A percentile compares a stretch with the other conserved stretches of the same genome.
phyloP scores from a whole-genome alignment of 1,140 invertebrate species.

The Drosophila bifasciata region DNA sequence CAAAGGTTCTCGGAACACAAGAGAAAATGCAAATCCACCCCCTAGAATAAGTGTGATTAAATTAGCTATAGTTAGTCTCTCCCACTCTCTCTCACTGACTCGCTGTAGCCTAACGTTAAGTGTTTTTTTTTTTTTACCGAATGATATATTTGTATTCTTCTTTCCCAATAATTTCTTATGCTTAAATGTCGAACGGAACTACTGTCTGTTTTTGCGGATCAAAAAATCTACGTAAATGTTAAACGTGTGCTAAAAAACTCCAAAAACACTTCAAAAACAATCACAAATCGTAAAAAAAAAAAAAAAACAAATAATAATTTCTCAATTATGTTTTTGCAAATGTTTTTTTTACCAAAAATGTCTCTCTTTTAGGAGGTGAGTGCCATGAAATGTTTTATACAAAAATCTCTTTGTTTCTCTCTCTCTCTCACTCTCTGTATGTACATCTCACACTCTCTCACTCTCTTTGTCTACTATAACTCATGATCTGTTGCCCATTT shows the following conservation, averaged over 20 bases:
- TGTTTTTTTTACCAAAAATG: slow-evolving; percentile 60
- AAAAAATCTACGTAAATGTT: slow-evolving; percentile 69
- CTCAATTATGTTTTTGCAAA: slow-evolving; percentile 58
- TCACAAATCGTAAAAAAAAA: slow-evolving; percentile 17
- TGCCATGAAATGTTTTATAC: slow-evolving; percentile 64
- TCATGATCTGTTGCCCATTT: slow-evolving; percentile 38
- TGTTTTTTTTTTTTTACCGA: slow-evolving; percentile 48
- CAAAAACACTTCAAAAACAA: slow-evolving; percentile 1
- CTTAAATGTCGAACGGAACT: slow-evolving; percentile 60
- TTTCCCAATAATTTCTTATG: slow-evolving; percentile 66
- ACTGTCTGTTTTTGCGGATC: slow-evolving; percentile 70
- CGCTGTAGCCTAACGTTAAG: slow-evolving; percentile 17
- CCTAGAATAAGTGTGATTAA: slow-evolving; percentile 55
- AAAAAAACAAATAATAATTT: slow-evolving; percentile 46
- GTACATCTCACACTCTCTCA: slow-evolving; percentile 19
- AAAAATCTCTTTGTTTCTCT: slow-evolving; percentile 39
- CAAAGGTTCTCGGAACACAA: slow-evolving; percentile 46
- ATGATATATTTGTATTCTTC: slow-evolving; percentile 76
- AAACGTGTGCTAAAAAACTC: slow-evolving; percentile 64
- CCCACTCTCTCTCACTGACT: neutral
- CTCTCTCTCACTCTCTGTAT: slow-evolving; percentile 34
- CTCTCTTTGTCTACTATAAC: slow-evolving; percentile 24
- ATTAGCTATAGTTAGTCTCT: slow-evolving; percentile 36
- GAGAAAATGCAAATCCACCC: slow-evolving; percentile 12
- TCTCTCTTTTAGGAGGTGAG: slow-evolving; percentile 71